These are phyloP conservation scores for Papilio aristodemus DNA, from an alignment of 1,140 invertebrate species.

Conservation along the genomic window DNA sequence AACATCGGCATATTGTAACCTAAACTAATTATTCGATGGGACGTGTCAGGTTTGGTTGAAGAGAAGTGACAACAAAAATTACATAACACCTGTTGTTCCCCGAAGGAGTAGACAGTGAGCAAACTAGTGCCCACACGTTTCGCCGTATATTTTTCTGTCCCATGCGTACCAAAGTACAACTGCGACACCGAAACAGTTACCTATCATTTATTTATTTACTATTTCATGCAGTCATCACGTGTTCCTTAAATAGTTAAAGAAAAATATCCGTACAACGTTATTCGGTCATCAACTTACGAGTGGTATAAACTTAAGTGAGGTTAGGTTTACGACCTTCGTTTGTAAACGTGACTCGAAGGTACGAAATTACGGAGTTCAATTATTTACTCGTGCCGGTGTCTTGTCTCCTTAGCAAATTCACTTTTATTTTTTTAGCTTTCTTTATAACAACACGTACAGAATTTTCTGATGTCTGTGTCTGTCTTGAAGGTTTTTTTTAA, in stretches of 20 bases:
- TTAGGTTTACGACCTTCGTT: not conserved
- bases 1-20: too few relatives aligned
- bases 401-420: not conserved
- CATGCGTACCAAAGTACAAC: too few relatives aligned
- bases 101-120: too few relatives aligned
- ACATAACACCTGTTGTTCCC: too few relatives aligned
- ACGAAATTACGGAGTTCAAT: not conserved
- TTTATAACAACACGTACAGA: not conserved
- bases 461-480: not conserved
- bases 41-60: too few relatives aligned
- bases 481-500: too few relatives aligned
- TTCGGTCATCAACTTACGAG: not conserved
- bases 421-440: not conserved
- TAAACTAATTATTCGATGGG: too few relatives aligned
- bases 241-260: not conserved
- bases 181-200: too few relatives aligned
- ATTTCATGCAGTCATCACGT: not conserved
- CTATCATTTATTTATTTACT: too few relatives aligned
- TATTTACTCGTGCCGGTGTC: not conserved
- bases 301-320: not conserved
- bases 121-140: too few relatives aligned
- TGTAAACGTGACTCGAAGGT: slow-evolving; percentile 3
- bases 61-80: too few relatives aligned
- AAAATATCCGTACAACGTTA: not conserved
- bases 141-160: too few relatives aligned